Conservation (phyloP, 2,888 invertebrate genomes). For the Melieria omissa region DNA sequence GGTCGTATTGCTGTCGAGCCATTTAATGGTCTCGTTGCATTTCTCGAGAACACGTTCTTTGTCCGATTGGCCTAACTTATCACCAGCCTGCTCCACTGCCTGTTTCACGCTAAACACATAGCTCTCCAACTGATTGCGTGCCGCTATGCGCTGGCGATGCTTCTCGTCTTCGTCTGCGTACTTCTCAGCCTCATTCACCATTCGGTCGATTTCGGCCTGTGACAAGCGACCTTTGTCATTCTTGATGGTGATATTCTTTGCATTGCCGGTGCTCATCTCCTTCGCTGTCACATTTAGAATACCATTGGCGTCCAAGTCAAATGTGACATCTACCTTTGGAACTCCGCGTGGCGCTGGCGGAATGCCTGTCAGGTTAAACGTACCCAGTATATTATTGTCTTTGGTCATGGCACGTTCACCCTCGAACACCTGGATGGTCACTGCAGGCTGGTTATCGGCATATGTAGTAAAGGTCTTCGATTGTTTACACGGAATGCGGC, state of each 20-base stretch:
- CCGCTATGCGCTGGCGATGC: slow-evolving; percentile 75
- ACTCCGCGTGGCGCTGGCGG: slow-evolving; percentile 90
- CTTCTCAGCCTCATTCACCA: slow-evolving; percentile 78
- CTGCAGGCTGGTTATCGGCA: slow-evolving; percentile 82
- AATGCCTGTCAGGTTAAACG: slow-evolving; percentile 94
- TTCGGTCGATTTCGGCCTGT: slow-evolving; percentile 82
- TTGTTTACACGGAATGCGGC: slow-evolving; percentile 78
- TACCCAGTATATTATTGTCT: slow-evolving; percentile 93
- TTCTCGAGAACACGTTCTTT: slow-evolving; percentile 75
- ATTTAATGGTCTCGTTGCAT: slow-evolving; percentile 74
- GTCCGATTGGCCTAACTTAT: slow-evolving; percentile 73
- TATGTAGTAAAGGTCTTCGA: slow-evolving; percentile 82
- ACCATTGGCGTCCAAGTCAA: slow-evolving; percentile 88
- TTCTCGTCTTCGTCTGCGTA: slow-evolving; percentile 79
- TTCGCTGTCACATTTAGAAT: slow-evolving; percentile 88
- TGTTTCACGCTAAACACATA: slow-evolving; percentile 79
- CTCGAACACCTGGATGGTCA: slow-evolving; percentile 79
- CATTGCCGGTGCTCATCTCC: slow-evolving; percentile 73
- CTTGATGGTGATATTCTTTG: slow-evolving; percentile 81
- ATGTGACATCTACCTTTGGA: slow-evolving; percentile 86
- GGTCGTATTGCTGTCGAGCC: slow-evolving; percentile 81
- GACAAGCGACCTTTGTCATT: slow-evolving; percentile 83
- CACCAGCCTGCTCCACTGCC: slow-evolving; percentile 74
- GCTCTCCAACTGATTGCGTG: slow-evolving; percentile 78
- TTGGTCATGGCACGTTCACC: slow-evolving; percentile 90